Base-by-base conservation (phyloP, 92 coral and sea anemone species). In the Chrysogorgia sp. region DNA sequence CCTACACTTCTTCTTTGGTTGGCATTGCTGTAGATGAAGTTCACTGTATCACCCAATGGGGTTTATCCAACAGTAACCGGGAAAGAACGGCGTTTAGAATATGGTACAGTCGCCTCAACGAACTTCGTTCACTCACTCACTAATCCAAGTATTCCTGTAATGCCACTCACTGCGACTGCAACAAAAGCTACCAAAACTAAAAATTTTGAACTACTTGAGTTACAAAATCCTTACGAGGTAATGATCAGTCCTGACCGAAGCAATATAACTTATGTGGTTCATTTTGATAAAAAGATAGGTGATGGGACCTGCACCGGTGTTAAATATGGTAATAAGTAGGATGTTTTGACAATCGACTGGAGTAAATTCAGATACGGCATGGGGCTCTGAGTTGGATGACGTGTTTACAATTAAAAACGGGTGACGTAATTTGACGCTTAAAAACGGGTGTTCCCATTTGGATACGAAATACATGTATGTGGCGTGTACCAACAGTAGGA, bases 81-180 rank as follows among this genome's bases (percentile, higher is more conserved):
- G 58, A 75, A 26, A 61, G 67, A 31, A 40, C 67, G 47, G 48
- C 81, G 10, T 60, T 82, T 26, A 13, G 75, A 28, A 74, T 40
- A 25, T 82, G 82, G 86, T 82, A 58, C 32, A 61, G 86, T 57
- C 67, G 78, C 3, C 37, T 83, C 3, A 83, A 76, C 63, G 83
- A 83, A 56, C 21, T 76, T 10, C 41, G 83, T 23, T 83, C 78
- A 4, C 63, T 83, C n/a, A 34, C 55, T 4, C 33, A 22, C n/a
- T n/a, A n/a, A n/a, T 71, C 57, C 84, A 17, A 65, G 50, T 35
- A 82, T 85, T 43, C 85, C 92, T 25, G 61, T 68, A 62, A 37
- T 88, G 77, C 84, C 84, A 1, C 82, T 88, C 24, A 81, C 92
- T 69, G 89, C 83, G 31, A 88, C 91, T 14, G 91, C 91, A 48